Evolutionary conservation across 2,888 invertebrate species (phyloP).

Genomic region (Cheilosia pagana): DNA sequence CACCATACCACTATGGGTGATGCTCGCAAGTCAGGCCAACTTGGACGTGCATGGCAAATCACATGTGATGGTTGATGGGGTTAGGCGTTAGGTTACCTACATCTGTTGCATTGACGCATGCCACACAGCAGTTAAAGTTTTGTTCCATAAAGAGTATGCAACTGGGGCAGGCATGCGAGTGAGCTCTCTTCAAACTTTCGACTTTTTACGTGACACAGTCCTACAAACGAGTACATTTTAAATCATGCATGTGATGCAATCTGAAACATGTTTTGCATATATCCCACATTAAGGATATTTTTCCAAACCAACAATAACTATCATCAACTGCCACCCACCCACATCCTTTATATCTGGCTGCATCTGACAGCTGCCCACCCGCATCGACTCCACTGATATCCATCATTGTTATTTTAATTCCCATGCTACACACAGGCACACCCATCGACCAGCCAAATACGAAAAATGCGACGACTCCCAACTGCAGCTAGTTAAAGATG

Average conservation of each 20-base stretch:
- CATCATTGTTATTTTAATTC: conserved; percentile 9
- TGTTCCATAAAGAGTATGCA: too few species aligned
- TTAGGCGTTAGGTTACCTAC: too few species aligned
- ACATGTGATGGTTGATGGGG: too few species aligned
- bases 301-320: neutral
- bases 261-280: neutral
- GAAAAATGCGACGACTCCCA: neutral
- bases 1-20: too few species aligned
- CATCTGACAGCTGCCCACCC: neutral
- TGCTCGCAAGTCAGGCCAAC: too few species aligned
- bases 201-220: neutral
- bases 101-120: too few species aligned
- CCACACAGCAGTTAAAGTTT: too few species aligned
- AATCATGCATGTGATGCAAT: neutral
- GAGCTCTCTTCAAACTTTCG: neutral
- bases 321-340: neutral
- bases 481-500: neutral
- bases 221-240: neutral
- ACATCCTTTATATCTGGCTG: neutral
- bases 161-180: neutral
- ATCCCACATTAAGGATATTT: neutral
- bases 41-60: too few species aligned
- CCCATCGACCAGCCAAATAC: neutral
- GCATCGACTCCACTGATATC: neutral
- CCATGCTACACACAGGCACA: neutral